Evolutionary conservation across 1,140 invertebrate species (phyloP).

Genomic region (Hylyphantes graminicola): DNA sequence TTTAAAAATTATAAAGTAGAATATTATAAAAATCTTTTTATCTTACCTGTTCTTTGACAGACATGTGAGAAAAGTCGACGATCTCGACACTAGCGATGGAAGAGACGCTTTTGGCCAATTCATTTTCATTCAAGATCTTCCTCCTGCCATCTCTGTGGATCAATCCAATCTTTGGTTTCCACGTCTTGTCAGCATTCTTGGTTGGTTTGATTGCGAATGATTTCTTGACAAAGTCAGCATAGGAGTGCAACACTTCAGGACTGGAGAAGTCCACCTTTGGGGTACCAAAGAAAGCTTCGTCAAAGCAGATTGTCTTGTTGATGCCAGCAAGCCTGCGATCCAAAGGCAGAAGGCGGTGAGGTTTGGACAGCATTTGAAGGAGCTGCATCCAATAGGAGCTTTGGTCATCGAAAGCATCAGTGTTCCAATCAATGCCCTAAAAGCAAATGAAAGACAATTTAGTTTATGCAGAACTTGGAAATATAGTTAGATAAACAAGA

Average conservation of each 20-base stretch:
- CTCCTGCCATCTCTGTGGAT: slow-evolving; percentile 61
- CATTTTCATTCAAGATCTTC: slow-evolving; percentile 63
- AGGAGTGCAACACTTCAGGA: slow-evolving; percentile 39
- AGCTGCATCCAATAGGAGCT: slow-evolving; percentile 60
- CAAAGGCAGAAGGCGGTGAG: slow-evolving; percentile 57
- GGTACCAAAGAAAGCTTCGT: slow-evolving; percentile 60
- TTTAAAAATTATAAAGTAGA: background rate
- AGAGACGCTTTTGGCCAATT: slow-evolving; percentile 56
- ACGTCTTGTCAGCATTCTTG: background rate
- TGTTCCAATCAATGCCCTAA: slow-evolving; percentile 61
- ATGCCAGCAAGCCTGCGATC: slow-evolving; percentile 53
- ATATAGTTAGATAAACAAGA: too few species aligned
- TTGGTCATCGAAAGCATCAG: slow-evolving; percentile 59
- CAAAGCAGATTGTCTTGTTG: slow-evolving; percentile 61
- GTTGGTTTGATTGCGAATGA: slow-evolving; percentile 33
- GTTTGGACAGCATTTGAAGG: slow-evolving; percentile 48
- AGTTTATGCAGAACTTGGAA: too few species aligned
- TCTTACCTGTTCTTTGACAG: slow-evolving; percentile 62
- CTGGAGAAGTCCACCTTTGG: slow-evolving; percentile 55
- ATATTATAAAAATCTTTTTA: background rate
- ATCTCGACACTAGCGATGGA: slow-evolving; percentile 55
- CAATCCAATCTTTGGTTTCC: slow-evolving; percentile 47
- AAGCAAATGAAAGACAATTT: background rate
- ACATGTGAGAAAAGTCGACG: slow-evolving; percentile 61
- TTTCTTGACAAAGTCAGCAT: slow-evolving; percentile 50